phyloP scores from a whole-genome alignment of 2,888 invertebrate species.

The Panopea generosa region DNA sequence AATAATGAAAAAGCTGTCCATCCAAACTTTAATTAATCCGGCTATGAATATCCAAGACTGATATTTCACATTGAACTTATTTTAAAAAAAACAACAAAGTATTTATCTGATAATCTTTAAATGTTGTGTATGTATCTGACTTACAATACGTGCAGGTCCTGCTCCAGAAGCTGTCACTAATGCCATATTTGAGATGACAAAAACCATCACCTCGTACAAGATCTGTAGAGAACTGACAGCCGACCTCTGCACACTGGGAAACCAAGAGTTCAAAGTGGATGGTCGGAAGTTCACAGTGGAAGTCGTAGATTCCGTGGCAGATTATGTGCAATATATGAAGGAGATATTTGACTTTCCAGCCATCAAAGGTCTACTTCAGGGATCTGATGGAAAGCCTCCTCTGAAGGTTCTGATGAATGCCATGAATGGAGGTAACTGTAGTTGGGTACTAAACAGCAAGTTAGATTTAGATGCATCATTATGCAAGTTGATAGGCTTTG shows the following conservation, averaged over 20 bases:
- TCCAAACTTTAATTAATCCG: too few relatives aligned
- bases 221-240: constrained; percentile 92
- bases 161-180: constrained; percentile 97
- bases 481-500: too few relatives aligned
- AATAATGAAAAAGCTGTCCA: too few relatives aligned
- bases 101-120: too few relatives aligned
- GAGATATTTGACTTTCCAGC: constrained; percentile 97
- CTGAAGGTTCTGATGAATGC: constrained; percentile 96
- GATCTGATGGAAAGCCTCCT: constrained; percentile 87
- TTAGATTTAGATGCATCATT: too few relatives aligned
- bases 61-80: too few relatives aligned
- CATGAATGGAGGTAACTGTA: constrained; percentile 98
- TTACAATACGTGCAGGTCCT: too few relatives aligned
- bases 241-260: constrained; percentile 88
- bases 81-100: too few relatives aligned
- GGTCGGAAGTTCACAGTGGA: constrained; percentile 85
- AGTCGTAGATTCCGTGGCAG: constrained; percentile 95
- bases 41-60: too few relatives aligned
- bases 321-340: constrained; percentile 96
- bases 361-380: constrained; percentile 91
- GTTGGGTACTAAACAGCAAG: too few relatives aligned
- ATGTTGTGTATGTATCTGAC: too few relatives aligned
- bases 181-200: constrained; percentile 93
- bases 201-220: constrained; percentile 91
- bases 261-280: constrained; percentile 88